Base-by-base conservation (phyloP, 2,888 invertebrate genomes). In the Brachyptera putata region DNA sequence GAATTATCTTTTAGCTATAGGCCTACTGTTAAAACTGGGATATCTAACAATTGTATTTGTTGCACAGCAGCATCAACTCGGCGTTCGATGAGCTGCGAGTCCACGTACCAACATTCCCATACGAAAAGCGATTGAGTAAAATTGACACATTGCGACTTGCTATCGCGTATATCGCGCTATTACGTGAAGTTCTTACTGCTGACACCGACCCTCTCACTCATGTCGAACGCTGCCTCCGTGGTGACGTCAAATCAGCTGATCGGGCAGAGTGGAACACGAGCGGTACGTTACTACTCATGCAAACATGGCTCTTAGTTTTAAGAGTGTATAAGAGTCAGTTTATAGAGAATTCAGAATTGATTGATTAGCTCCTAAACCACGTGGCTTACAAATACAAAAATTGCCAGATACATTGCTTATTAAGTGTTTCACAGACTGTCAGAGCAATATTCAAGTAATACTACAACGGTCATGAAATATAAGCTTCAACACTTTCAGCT, bases 91-190 rank as follows among this genome's bases (percentile, higher is more conserved):
- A 96, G 76, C 85, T 99, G 71, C 84, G 98, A 59, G 89, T 91
- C 68, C 96, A 96, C 79, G 97, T 99, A 69, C 99, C 99, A 55
- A 99, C 98, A 63, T 99, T 99, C 77, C 98, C 98, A 0, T 99
- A 96, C 75, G 99, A 99, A 78, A 98, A 98, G 75, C 81, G 98
- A 22, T 83, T 99, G 34, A 97, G 96, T 70, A 99, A 99, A 79
- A 99, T 99, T 70, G 99, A 99, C 79, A 98, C 99, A 0, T 80
- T 99, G 30, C 84, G 97, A 1, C 79, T 99, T 67, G 98, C 98
- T 39, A 98, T 98, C 65, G 97, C 97, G 0, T 98, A 98, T 78
- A 98, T 98, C 67, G 95, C 95, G 1, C 79, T 99, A 53, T 82
- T 99, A 13, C 79, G 95, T 66, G 92, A 94, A 77, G 91, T 94